These are phyloP conservation scores for Daboia siamensis DNA, from an alignment of 2,113 vertebrate species.

Conservation along the genomic window DNA sequence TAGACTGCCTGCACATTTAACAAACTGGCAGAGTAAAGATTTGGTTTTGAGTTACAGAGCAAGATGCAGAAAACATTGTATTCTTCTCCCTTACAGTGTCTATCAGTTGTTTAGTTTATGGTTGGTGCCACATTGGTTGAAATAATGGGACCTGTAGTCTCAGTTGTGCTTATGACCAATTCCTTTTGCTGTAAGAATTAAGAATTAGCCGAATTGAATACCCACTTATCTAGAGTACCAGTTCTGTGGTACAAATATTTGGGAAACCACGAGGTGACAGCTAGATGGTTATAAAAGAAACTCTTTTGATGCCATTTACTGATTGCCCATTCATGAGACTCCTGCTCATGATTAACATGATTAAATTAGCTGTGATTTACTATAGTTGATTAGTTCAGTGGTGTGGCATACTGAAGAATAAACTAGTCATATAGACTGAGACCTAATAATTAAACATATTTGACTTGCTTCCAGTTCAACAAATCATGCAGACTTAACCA, in stretches of 20 bases:
- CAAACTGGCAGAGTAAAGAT: slow-evolving; percentile 35
- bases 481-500: background rate
- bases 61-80: background rate
- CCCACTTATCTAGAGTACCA: background rate
- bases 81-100: background rate
- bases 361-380: background rate
- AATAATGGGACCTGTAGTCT: background rate
- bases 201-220: background rate
- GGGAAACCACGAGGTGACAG: background rate
- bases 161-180: background rate
- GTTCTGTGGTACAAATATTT: background rate
- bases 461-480: background rate
- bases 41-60: slow-evolving; percentile 53
- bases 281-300: background rate
- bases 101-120: background rate
- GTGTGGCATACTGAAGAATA: background rate
- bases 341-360: background rate
- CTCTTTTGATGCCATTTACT: background rate
- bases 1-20: background rate
- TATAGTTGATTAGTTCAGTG: background rate
- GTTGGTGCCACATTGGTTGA: background rate
- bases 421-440: background rate
- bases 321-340: background rate
- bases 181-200: background rate
- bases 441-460: background rate